phyloP scores from a whole-genome alignment of 2,113 vertebrate genomes.

The Daphoenositta chrysoptera region DNA sequence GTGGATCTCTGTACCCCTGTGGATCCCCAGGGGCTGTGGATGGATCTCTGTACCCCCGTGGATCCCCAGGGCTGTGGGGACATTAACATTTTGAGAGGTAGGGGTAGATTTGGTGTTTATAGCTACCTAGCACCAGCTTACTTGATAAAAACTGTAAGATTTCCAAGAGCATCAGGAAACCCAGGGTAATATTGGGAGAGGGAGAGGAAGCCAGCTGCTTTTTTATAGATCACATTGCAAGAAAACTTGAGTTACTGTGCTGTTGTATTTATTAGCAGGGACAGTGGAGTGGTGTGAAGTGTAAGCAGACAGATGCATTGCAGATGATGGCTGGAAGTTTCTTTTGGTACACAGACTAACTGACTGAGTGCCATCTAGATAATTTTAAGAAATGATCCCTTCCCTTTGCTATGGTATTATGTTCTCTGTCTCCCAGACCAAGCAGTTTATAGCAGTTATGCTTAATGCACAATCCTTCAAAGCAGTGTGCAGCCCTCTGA shows the following conservation, averaged over 20 bases:
- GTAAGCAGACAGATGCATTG: background rate
- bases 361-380: background rate
- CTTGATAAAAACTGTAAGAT: slow-evolving; percentile 14
- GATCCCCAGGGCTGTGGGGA: background rate
- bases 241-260: background rate
- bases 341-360: background rate
- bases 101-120: background rate
- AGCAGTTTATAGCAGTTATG: background rate
- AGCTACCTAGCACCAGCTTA: background rate
- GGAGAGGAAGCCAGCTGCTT: background rate
- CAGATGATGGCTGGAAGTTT: background rate
- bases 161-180: slow-evolving; percentile 34
- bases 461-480: background rate
- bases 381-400: background rate
- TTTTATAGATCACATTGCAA: slow-evolving; percentile 11
- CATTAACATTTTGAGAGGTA: background rate
- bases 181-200: background rate
- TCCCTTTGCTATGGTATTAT: background rate
- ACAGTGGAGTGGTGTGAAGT: background rate
- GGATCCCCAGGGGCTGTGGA: no score
- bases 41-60: no score
- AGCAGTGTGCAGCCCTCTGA: background rate
- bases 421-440: background rate
- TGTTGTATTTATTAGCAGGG: background rate
- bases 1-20: no score